Conservation (phyloP, 2,113 vertebrate genomes). For the Thomomys bottae region DNA sequence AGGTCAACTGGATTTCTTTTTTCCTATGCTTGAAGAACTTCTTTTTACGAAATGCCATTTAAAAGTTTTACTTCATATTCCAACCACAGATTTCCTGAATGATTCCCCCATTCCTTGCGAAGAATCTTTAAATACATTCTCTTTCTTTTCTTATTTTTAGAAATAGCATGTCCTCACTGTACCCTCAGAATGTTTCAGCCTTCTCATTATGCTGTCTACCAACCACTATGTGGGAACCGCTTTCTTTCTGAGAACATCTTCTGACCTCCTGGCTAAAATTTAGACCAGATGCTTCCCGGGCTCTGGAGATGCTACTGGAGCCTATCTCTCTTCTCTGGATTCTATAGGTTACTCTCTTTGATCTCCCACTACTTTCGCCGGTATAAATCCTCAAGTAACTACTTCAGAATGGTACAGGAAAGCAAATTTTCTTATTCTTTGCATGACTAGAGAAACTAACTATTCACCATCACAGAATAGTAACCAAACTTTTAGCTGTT, state of each 20-base stretch:
- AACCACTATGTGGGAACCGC: not conserved
- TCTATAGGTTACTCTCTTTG: conserved; percentile 8
- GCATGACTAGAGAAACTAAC: conserved; percentile 13
- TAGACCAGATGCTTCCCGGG: conserved; percentile 47
- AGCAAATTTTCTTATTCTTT: conserved; percentile 37
- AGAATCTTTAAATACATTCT: not conserved
- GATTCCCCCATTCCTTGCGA: not conserved
- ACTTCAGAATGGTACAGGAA: conserved; percentile 35
- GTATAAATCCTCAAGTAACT: conserved; percentile 68
- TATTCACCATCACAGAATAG: conserved; percentile 21
- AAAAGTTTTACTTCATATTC: conserved; percentile 28
- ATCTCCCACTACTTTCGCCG: conserved; percentile 41
- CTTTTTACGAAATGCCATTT: not conserved
- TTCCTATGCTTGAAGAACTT: not conserved
- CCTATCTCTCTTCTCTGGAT: conserved; percentile 3
- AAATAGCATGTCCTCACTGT: not conserved
- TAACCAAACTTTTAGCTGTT: not conserved
- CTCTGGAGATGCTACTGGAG: not conserved
- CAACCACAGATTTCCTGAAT: not conserved
- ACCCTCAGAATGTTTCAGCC: conserved; percentile 13
- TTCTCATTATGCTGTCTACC: not conserved
- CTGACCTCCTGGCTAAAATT: conserved; percentile 33
- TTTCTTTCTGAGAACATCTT: conserved; percentile 14
- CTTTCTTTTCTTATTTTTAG: not conserved
- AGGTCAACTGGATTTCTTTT: conserved; percentile 44